Base-by-base conservation (phyloP, 2,888 invertebrate species). In the Synergus itoensis region DNA sequence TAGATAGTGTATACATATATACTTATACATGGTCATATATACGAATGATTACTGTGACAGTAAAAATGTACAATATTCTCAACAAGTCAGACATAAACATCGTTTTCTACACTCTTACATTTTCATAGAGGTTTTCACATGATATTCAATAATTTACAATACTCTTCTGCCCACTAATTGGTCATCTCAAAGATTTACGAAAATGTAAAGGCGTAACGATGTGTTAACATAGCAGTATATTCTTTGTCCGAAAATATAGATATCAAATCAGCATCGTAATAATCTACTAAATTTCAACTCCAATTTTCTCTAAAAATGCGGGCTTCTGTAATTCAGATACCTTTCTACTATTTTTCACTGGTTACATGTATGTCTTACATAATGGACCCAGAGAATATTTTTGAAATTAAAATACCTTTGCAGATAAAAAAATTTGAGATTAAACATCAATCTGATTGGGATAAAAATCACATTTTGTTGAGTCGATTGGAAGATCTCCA, bases 51-150 rank as follows among this genome's bases (percentile, higher is more conserved):
- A 69, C 21, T 69, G 36, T 28, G 28, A 48, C 45, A 28, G 69
- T 69, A 48, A 69, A 69, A 69, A 69, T 69, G 45, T 69, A 69
- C 69, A 69, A 69, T 69, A 69, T 69, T 69, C 48, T 53, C 69
- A 69, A 67, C 67, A 67, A 67, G 67, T 45, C 45, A 67, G 43
- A 67, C 43, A 14, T 67, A 12, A 69, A 53, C 36, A 53, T 16
- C 69, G 14, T 62, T 28, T 14, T 69, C 48, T 48, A 36, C 16
- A 28, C 48, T 69, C 48, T 53, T 48, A 45, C 69, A 69, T 69
- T 69, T 21, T 67, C 43, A 12, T 67, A 45, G 21, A 45, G 14
- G 28, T 53, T 69, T 69, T 36, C 28, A 67, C 28, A 69, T 16
- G 69, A 28, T 69, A 28, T 28, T 53, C 16, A 12, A 21, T 11